Evolutionary conservation across 2,113 vertebrate genomes (phyloP), one percentile per base, ranked within the genome.

Genomic region (Reinhardtius hippoglossoides): DNA sequence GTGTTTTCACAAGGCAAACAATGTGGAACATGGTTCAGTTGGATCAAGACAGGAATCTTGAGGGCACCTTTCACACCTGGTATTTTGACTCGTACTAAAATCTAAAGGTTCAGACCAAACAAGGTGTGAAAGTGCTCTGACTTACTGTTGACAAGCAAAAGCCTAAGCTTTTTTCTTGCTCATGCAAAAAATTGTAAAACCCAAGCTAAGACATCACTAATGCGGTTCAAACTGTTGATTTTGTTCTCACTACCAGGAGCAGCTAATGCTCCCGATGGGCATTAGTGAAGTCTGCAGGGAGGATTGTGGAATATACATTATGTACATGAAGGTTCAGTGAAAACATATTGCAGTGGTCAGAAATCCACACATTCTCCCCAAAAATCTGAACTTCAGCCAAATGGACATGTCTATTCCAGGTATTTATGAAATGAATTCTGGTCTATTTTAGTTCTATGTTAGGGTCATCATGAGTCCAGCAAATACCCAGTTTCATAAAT

Each of bases 301-400:
- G 24, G 62, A 52, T n/a, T 4, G n/a, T 67, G 63, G 77, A 79
- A 81, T 81, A 84, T 24, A 62, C 66, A 77, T 83, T 70, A 84
- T 35, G 16, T n/a, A 27, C 21, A 42, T 15, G 8, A 31, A 14
- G 24, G 63, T 67, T 60, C 63, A 56, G 26, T 74, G 42, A 75
- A 90, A 71, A 81, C 21, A 67, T 76, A 23, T 42, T 50, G 58
- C 10, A 61, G 4, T 60, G 26, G 35, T 57, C 54, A 58, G 61
- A 76, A 57, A 15, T 57, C 60, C 61, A 68, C 58, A 61, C 26
- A 69, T 78, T 67, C 48, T 65, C 31, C 23, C 24, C 35, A 60
- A 55, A 76, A 14, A 16, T 31, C 31, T 31, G 31, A 31, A 31
- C 44, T 50, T 50, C 46, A 48, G 46, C 16, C 46, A 48, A 48